These are phyloP conservation scores for Archocentrus centrarchus DNA, from an alignment of 2,113 vertebrate species.

Conservation along the genomic window DNA sequence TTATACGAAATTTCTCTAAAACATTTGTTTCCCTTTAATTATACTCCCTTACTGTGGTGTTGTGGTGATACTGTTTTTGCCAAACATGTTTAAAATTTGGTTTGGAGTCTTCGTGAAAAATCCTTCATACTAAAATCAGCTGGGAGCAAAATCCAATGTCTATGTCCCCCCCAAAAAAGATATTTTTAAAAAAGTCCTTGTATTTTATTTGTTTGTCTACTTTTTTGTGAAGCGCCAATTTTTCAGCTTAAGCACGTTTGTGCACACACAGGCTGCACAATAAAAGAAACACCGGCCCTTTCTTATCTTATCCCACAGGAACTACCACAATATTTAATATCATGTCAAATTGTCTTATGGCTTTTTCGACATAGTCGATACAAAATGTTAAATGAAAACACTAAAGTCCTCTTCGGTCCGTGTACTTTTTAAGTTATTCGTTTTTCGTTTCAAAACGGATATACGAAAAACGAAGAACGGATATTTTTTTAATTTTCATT, in stretches of 20 bases:
- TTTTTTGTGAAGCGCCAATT: background rate
- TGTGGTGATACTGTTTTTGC: background rate
- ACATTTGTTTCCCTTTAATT: no score
- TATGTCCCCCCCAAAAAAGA: background rate
- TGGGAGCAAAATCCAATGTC: background rate
- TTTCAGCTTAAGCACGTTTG: background rate
- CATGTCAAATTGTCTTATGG: background rate
- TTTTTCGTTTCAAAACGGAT: no score
- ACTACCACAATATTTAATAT: background rate
- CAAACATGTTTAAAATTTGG: background rate
- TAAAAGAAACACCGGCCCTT: background rate
- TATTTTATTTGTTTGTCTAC: background rate
- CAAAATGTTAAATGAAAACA: background rate
- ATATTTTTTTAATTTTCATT: no score
- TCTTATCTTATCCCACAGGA: background rate
- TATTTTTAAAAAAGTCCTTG: background rate
- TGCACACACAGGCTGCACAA: background rate
- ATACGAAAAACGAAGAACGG: no score
- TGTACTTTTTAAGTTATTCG: no score
- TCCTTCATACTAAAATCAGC: background rate
- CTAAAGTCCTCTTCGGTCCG: background rate
- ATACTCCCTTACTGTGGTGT: no score
- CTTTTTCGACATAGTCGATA: background rate
- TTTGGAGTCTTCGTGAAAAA: background rate
- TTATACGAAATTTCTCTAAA: no score